Base-by-base conservation (phyloP, 2,888 invertebrate genomes). In the Stratiomys singularior region DNA sequence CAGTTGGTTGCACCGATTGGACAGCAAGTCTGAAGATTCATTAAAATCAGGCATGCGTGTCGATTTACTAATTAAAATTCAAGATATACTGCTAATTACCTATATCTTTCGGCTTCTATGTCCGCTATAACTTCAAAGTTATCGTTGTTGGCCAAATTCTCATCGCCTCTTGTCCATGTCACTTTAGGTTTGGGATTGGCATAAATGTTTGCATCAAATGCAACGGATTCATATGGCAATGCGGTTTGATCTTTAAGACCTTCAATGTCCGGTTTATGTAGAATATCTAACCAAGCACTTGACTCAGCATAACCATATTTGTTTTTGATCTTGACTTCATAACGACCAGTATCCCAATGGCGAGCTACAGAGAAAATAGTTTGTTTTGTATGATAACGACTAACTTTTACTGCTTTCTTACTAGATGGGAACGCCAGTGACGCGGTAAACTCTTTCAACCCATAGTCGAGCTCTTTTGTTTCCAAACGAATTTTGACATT, bases 151-250 rank as follows among this genome's bases (percentile, higher is more conserved):
- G 85, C 85, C 1, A 87, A 82, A 78, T 87, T 87, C 78, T 86
- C 86, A 78, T 84, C 85, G 18, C 85, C 86, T 9, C 85, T 82
- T 0, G 85, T 86, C 97, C 97, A 98, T 82, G 93, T 91, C 1
- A 99, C 91, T 81, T 93, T 93, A 1, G 98, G 96, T 80, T 93
- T 91, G 0, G 99, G 99, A 86, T 96, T 96, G 27, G 97, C 96
- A 82, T 93, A 92, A 1, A 98, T 92, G 58, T 93, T 90, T 46
- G 94, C 94, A 82, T 93, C 91, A 85, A 98, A 93, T 79, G 91
- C 91, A 27, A 94, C 92, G 30, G 92, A 90, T 82, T 95, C 94
- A 76, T 92, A 94, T 0, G 96, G 95, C 78, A 92, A 90, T 0
- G 92, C 92, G 27, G 90, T 90, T 63, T 93, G 88, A 84, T 95